A percentile compares a stretch with the other conserved stretches of the same genome.
Conservation (phyloP, 2,113 vertebrate genomes). For the Mormyrus iriodes region DNA sequence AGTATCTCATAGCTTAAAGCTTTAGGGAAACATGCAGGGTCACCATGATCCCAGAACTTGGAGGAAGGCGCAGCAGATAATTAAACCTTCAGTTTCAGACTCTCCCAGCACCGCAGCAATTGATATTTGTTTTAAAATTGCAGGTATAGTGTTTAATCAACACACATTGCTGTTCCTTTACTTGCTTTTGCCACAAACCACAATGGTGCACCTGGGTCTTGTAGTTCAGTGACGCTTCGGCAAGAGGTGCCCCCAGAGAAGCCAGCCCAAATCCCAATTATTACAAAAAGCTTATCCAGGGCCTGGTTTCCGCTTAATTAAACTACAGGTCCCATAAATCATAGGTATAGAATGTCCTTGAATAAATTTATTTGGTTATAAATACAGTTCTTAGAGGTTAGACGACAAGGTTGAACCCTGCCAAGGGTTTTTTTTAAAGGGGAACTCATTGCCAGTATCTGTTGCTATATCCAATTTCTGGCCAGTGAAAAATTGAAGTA, state of each 20-base stretch:
- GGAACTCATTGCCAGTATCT: neutral
- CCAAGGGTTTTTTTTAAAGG: neutral
- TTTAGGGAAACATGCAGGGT: neutral
- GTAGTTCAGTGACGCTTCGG: neutral
- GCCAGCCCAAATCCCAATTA: neutral
- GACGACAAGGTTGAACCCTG: neutral
- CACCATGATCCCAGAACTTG: neutral
- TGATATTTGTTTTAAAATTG: neutral
- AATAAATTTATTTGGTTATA: neutral
- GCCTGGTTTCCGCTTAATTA: constrained; percentile 4
- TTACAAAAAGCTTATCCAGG: neutral
- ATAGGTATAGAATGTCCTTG: neutral
- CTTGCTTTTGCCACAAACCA: neutral
- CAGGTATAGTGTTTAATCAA: neutral
- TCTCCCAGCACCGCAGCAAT: neutral
- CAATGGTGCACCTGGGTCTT: neutral
- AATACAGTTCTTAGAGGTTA: neutral
- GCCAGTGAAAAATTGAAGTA: neutral
- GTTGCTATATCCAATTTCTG: constrained; percentile 7
- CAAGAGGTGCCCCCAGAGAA: neutral
- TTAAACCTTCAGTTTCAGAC: neutral
- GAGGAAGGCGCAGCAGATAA: neutral
- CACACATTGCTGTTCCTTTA: neutral
- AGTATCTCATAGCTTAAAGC: neutral
- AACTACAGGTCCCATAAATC: constrained; percentile 11